Conservation (phyloP, 1,140 invertebrate species). For the Aricia agestis region DNA sequence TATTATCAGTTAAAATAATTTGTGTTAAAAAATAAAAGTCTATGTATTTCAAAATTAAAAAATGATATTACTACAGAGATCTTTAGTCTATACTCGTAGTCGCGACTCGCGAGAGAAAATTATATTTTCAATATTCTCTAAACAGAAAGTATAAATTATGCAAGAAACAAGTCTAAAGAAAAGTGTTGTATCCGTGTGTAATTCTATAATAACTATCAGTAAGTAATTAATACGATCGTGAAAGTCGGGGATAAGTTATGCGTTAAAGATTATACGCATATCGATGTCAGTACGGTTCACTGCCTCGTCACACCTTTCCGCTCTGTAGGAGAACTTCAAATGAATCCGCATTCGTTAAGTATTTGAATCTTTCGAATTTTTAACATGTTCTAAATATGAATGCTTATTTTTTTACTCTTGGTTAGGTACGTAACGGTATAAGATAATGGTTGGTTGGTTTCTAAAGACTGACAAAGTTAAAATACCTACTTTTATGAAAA, state of each 20-base stretch:
- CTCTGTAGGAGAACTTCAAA: not conserved
- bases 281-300: slow-evolving; percentile 3
- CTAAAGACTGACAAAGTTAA: too few species aligned
- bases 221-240: slow-evolving; percentile 18
- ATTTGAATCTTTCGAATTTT: not conserved
- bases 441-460: too few species aligned
- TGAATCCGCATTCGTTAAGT: not conserved
- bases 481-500: too few species aligned
- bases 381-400: too few species aligned
- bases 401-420: too few species aligned
- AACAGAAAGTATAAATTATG: slow-evolving; percentile 8
- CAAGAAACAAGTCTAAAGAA: not conserved
- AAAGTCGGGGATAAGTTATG: slow-evolving; percentile 7
- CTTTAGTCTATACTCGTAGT: too few species aligned
- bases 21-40: too few species aligned
- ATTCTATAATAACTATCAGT: slow-evolving; percentile 12
- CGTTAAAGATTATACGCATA: slow-evolving; percentile 6
- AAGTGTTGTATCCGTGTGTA: slow-evolving; percentile 17
- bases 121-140: not conserved
- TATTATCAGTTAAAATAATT: too few species aligned
- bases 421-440: too few species aligned
- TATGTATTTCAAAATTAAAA: too few species aligned
- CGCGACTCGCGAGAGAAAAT: too few species aligned
- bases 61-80: too few species aligned
- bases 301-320: slow-evolving; percentile 4